These are phyloP conservation scores for Mesochorus sp. DNA, from an alignment of 2,888 invertebrate genomes.

Conservation along the genomic window DNA sequence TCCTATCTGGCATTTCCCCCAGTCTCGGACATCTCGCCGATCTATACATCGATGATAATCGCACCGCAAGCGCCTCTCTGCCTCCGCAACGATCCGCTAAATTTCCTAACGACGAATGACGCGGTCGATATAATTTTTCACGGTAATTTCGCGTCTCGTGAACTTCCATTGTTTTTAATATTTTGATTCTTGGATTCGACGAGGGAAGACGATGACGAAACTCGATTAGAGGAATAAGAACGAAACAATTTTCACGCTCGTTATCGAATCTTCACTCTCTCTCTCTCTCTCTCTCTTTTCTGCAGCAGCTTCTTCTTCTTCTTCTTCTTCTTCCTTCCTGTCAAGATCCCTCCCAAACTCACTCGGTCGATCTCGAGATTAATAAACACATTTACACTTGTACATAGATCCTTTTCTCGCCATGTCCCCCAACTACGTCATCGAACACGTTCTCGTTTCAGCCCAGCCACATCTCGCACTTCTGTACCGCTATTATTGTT, in stretches of 20 bases:
- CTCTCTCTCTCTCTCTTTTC: neutral
- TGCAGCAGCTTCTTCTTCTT: neutral
- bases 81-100: conserved; percentile 69
- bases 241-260: neutral
- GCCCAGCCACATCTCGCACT: conserved; percentile 20
- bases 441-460: conserved; percentile 35
- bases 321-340: neutral
- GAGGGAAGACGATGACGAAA: neutral
- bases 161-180: neutral
- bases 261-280: neutral
- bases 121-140: conserved; percentile 41
- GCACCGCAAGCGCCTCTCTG: conserved; percentile 67
- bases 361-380: neutral
- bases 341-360: neutral
- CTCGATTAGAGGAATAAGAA: neutral
- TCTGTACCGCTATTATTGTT: conserved; percentile 34
- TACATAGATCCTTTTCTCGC: conserved; percentile 10
- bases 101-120: conserved; percentile 73
- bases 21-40: conserved; percentile 68
- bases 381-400: neutral
- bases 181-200: neutral
- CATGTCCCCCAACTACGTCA: conserved; percentile 29
- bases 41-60: conserved; percentile 72
- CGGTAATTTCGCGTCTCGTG: neutral
- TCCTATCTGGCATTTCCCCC: conserved; percentile 65